A percentile compares a stretch with the other conserved stretches of the same genome.
Conservation (phyloP, 2,888 invertebrate species). For the Acanthosepion pharaonis region DNA sequence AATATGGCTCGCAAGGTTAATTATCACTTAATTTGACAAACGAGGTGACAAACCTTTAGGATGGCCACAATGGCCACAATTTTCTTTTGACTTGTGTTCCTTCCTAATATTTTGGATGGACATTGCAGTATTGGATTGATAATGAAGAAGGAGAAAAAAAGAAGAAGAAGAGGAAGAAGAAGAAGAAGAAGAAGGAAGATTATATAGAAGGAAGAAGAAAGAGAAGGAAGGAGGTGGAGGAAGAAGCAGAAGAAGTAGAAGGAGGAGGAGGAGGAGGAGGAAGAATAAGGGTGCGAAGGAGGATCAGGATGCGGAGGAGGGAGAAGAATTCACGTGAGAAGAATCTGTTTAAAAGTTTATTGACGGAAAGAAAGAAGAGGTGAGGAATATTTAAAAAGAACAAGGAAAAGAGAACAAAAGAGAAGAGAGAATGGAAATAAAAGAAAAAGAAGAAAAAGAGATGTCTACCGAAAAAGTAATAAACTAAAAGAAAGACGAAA, state of each 20-base stretch:
- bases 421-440: too few species aligned
- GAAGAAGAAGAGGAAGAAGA: neutral
- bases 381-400: too few species aligned
- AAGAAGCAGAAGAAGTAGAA: too few species aligned
- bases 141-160: slow-evolving; percentile 73
- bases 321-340: too few species aligned
- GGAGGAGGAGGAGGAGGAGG: neutral
- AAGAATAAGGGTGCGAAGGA: too few species aligned
- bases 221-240: neutral
- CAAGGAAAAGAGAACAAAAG: too few species aligned
- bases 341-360: too few species aligned
- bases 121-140: slow-evolving; percentile 84
- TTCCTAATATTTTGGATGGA: slow-evolving; percentile 51
- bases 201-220: neutral
- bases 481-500: too few species aligned
- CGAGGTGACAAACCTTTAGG: neutral
- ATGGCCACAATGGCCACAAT: neutral
- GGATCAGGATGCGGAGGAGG: too few species aligned
- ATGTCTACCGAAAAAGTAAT: too few species aligned
- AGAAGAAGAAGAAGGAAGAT: neutral
- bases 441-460: too few species aligned
- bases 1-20: neutral
- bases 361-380: too few species aligned
- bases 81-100: slow-evolving; percentile 42
- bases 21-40: neutral